Conservation (phyloP, 2,797 vertebrate species). For the Poecilia picta region DNA sequence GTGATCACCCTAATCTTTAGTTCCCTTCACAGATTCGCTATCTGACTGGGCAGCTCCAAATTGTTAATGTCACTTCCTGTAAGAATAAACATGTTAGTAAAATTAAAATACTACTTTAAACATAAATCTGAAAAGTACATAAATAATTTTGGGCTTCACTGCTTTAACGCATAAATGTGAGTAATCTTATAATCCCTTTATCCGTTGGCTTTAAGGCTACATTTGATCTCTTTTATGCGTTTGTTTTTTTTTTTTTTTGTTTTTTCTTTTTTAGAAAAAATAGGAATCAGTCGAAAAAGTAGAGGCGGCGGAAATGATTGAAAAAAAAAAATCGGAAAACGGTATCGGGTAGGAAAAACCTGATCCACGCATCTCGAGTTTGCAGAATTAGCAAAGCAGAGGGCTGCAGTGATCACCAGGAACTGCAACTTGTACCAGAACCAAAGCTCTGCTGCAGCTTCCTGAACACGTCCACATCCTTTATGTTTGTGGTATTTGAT, state of each 20-base stretch:
- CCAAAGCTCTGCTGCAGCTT: slow-evolving; percentile 43
- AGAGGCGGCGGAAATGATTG: neutral
- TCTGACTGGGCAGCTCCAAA: neutral
- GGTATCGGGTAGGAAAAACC: neutral
- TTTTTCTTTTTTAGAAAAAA: neutral
- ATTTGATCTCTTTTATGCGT: neutral
- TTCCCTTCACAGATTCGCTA: neutral
- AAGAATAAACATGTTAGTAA: neutral
- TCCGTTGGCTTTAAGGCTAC: neutral
- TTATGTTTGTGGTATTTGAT: slow-evolving; percentile 27
- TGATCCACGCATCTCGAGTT: neutral
- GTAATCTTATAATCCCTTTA: neutral
- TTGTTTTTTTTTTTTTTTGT: neutral
- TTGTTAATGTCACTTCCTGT: neutral
- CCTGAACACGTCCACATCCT: slow-evolving; percentile 47
- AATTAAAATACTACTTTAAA: neutral
- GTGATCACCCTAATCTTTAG: neutral
- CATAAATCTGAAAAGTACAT: neutral
- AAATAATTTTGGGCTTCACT: neutral
- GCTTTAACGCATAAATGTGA: neutral
- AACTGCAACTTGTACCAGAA: slow-evolving; percentile 26
- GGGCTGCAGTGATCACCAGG: slow-evolving; percentile 13
- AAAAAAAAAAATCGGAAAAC: neutral
- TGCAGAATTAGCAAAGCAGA: slow-evolving; percentile 19
- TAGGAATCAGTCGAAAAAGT: neutral